Conservation (phyloP, 2,113 vertebrate species). For the Gnathonemus echidnorhynchus region DNA sequence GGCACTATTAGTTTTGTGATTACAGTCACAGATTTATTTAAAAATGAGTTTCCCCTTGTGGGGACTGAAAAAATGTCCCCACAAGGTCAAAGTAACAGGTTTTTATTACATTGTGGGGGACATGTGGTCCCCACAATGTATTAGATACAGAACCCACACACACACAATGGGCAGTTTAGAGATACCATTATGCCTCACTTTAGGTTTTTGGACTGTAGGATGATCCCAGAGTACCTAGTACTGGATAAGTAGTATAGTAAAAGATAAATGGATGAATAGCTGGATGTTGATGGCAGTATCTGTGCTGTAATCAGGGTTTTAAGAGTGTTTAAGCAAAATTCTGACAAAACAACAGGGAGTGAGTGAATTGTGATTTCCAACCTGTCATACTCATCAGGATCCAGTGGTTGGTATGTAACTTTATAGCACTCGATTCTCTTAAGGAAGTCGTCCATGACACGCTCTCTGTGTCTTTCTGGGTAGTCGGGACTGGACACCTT, state of each 20-base stretch:
- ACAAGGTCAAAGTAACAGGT: no score
- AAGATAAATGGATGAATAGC: not conserved
- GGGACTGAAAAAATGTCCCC: no score
- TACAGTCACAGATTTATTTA: no score
- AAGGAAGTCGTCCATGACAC: conserved; percentile 94
- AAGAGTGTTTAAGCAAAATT: not conserved
- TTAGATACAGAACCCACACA: not conserved
- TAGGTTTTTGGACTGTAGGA: not conserved
- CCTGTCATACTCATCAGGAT: conserved; percentile 88
- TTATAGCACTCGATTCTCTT: conserved; percentile 97
- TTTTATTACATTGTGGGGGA: no score
- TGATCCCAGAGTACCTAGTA: not conserved
- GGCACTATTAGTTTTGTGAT: no score
- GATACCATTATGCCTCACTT: not conserved
- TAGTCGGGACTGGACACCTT: conserved; percentile 97
- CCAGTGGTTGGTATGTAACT: conserved; percentile 88
- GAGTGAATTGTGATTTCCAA: conserved; percentile 49
- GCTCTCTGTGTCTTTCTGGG: conserved; percentile 83
- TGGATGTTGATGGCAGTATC: not conserved
- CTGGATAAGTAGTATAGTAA: not conserved
- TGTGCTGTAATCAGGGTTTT: not conserved
- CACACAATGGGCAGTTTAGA: not conserved
- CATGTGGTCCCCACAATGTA: no score
- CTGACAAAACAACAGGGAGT: not conserved
- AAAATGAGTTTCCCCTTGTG: no score